Percentiles rank a stretch among this genome's conserved stretches.
Conservation (phyloP, 2,113 vertebrate genomes). For the Heterotilapia buettikoferi region DNA sequence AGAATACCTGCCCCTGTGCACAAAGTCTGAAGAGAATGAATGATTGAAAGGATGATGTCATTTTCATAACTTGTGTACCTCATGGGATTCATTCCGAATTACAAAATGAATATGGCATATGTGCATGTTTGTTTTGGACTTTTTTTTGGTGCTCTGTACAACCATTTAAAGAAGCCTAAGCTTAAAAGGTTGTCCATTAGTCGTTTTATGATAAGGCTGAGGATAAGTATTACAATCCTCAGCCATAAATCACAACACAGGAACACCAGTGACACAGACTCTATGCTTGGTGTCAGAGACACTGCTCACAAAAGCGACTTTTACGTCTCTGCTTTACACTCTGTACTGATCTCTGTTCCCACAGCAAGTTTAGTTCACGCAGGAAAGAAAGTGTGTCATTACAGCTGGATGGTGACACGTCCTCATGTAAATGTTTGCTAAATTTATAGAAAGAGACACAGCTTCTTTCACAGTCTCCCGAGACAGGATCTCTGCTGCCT, state of each 20-base stretch:
- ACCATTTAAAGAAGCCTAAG: constrained; percentile 3
- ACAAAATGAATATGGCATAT: not conserved
- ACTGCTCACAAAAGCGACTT: not conserved
- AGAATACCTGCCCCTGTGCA: not conserved
- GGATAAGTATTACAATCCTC: constrained; percentile 6
- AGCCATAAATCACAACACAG: not conserved
- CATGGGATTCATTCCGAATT: not conserved
- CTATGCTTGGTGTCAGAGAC: not conserved
- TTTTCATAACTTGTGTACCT: not conserved
- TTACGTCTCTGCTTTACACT: not conserved
- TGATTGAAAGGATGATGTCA: not conserved
- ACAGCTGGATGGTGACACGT: not conserved
- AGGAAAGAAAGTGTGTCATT: not conserved
- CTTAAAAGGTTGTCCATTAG: not conserved
- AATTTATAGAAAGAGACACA: not conserved
- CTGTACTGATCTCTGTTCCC: not conserved
- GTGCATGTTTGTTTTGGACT: not conserved
- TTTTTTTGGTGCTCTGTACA: not conserved
- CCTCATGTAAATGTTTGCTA: not conserved
- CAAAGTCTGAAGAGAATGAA: not conserved
- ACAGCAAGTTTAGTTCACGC: not conserved
- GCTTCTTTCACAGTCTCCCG: not conserved
- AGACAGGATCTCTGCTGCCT: constrained; percentile 10
- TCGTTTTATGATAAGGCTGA: constrained; percentile 5
- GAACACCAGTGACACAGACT: constrained; percentile 11